A percentile compares a stretch with the other conserved stretches of the same genome.
phyloP scores from a whole-genome alignment of 1,140 invertebrate genomes.

The Leptonema lineaticorne region DNA sequence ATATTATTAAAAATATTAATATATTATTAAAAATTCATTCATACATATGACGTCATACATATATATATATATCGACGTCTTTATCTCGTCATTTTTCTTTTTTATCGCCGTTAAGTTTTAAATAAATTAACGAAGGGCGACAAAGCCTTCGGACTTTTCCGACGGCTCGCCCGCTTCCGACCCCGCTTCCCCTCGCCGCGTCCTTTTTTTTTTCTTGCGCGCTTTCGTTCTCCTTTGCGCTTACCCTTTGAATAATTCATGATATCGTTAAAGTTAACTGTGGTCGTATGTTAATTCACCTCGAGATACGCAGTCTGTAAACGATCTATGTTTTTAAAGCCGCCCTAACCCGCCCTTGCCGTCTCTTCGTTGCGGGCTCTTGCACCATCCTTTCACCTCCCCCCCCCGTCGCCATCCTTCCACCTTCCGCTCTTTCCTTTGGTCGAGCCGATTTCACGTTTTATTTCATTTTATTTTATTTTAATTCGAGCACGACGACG shows the following conservation, averaged over 20 bases:
- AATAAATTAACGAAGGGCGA: background rate
- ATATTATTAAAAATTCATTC: too few species aligned
- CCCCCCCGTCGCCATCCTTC: background rate
- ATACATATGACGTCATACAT: too few species aligned
- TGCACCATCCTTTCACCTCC: background rate
- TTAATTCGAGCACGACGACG: too few species aligned
- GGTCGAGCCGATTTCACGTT: too few species aligned
- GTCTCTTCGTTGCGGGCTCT: background rate
- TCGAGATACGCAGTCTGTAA: background rate
- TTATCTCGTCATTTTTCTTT: too few species aligned
- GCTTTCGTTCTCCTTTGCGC: background rate
- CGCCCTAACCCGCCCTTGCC: background rate
- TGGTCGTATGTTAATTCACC: background rate
- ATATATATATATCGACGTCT: too few species aligned
- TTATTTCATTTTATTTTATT: too few species aligned
- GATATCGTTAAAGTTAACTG: constrained; percentile 9
- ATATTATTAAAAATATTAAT: background rate
- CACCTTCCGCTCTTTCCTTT: background rate
- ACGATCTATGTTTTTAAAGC: too few species aligned
- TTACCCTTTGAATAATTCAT: constrained; percentile 9
- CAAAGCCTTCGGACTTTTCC: background rate
- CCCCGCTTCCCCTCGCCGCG: too few species aligned
- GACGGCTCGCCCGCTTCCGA: background rate
- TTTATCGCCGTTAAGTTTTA: background rate
- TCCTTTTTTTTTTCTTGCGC: too few species aligned